Conservation (phyloP, 2,888 invertebrate species). For the Dascillus cervinus region DNA sequence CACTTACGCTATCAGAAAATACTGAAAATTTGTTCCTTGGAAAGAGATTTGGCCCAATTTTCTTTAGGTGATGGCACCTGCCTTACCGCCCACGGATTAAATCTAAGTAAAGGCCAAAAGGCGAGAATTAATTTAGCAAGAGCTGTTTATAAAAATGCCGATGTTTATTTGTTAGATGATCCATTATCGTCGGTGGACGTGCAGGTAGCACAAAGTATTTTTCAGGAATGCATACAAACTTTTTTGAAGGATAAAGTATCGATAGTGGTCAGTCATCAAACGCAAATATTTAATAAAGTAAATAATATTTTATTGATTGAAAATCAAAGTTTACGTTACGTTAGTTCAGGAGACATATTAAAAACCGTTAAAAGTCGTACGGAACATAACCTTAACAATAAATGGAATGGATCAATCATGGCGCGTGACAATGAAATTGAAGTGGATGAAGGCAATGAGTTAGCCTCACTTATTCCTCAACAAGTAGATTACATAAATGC, state of each 20-base stretch:
- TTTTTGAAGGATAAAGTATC: constrained; percentile 49
- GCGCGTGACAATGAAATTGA: constrained; percentile 44
- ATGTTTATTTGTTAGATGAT: constrained; percentile 9
- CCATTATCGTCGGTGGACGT: constrained; percentile 39
- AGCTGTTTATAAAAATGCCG: constrained; percentile 7
- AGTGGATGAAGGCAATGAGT: background rate
- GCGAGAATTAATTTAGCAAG: constrained; percentile 65
- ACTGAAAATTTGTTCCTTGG: constrained; percentile 55
- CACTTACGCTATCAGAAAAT: constrained; percentile 50
- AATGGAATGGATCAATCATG: too few species aligned
- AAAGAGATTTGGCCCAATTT: constrained; percentile 62
- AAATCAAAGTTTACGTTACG: constrained; percentile 48
- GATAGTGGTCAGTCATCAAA: constrained; percentile 58
- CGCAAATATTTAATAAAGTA: constrained; percentile 47
- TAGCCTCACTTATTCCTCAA: too few species aligned
- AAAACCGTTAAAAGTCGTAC: constrained; percentile 34
- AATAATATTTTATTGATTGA: constrained; percentile 49
- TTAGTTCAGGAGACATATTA: constrained; percentile 40
- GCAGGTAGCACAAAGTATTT: constrained; percentile 62
- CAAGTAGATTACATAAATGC: too few species aligned
- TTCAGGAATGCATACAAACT: constrained; percentile 56
- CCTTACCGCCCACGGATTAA: constrained; percentile 73
- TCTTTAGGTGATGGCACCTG: constrained; percentile 67
- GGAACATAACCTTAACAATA: background rate
- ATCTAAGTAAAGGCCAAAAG: constrained; percentile 77